Evolutionary conservation across 2,888 invertebrate species (phyloP).

Genomic region (Megastigmus dorsalis): DNA sequence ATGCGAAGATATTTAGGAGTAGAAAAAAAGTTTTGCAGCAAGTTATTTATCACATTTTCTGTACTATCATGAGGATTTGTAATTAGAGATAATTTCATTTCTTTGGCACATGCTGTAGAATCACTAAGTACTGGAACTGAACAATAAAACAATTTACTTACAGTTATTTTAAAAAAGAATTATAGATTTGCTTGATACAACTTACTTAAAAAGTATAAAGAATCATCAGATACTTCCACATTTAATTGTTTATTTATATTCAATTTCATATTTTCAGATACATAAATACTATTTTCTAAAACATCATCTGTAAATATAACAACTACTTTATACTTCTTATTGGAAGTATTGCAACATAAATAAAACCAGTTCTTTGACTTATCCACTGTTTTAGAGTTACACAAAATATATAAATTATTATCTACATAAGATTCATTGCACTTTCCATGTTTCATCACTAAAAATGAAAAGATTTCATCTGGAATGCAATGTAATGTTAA

Average conservation of each 20-base stretch:
- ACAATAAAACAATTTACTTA: conserved; percentile 18
- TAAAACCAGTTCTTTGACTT: conserved; percentile 56
- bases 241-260: conserved; percentile 63
- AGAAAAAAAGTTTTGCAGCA: conserved; percentile 82
- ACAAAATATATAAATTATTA: conserved; percentile 61
- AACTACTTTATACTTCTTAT: conserved; percentile 65
- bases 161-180: conserved; percentile 16
- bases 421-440: conserved; percentile 58
- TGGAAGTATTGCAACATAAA: conserved; percentile 60
- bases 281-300: conserved; percentile 56
- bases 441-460: conserved; percentile 53
- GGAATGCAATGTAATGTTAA: conserved; percentile 57
- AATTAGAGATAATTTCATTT: conserved; percentile 65
- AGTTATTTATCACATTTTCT: conserved; percentile 76
- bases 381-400: conserved; percentile 48
- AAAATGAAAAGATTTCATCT: conserved; percentile 55
- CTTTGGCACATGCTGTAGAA: conserved; percentile 58
- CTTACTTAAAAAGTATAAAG: conserved; percentile 66
- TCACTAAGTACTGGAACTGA: conserved; percentile 59
- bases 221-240: conserved; percentile 45
- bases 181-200: conserved; percentile 41
- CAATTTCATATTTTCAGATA: conserved; percentile 64
- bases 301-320: conserved; percentile 56
- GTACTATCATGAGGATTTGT: conserved; percentile 61
- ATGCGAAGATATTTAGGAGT: conserved; percentile 80